phyloP scores from a whole-genome alignment of 2,888 invertebrate genomes.

The Caenorhabditis sulstoni region DNA sequence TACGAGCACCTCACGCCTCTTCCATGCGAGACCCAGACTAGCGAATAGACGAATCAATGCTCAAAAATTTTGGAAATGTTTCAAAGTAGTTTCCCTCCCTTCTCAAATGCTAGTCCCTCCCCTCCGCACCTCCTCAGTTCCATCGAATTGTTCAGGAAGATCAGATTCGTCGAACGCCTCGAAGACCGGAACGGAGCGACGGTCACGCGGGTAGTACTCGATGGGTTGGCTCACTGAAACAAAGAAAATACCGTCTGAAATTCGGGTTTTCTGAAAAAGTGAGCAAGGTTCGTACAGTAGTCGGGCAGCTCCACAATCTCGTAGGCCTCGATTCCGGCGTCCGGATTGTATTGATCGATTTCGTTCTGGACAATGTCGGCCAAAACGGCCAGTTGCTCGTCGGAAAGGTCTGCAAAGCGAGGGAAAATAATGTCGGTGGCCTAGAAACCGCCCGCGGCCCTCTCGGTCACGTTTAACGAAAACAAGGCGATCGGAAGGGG shows the following conservation, averaged over 20 bases:
- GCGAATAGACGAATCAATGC: too few relatives aligned
- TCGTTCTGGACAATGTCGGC: constrained; percentile 67
- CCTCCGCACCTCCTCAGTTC: constrained; percentile 43
- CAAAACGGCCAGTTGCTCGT: constrained; percentile 62
- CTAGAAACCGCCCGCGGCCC: too few relatives aligned
- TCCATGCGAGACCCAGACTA: too few relatives aligned
- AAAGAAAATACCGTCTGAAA: too few relatives aligned
- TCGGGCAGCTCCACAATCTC: constrained; percentile 66
- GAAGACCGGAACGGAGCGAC: constrained; percentile 48
- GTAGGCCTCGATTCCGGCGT: constrained; percentile 49
- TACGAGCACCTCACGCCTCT: too few relatives aligned
- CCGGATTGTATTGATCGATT: constrained; percentile 61
- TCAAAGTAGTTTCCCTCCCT: too few relatives aligned
- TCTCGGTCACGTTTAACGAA: too few relatives aligned
- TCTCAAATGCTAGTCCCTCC: too few relatives aligned
- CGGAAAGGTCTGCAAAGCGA: constrained; percentile 57
- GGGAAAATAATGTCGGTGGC: neutral
- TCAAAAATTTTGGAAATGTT: constrained; percentile 1
- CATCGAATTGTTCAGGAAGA: constrained; percentile 40
- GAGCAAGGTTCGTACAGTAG: constrained; percentile 37
- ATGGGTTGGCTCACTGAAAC: constrained; percentile 43
- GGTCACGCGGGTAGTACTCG: constrained; percentile 55
- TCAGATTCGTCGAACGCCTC: constrained; percentile 44
- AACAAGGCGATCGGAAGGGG: too few relatives aligned
- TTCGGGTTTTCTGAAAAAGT: too few relatives aligned